Evolutionary conservation across 1,140 invertebrate genomes (phyloP).

Genomic region (Acromyrmex charruanus): DNA sequence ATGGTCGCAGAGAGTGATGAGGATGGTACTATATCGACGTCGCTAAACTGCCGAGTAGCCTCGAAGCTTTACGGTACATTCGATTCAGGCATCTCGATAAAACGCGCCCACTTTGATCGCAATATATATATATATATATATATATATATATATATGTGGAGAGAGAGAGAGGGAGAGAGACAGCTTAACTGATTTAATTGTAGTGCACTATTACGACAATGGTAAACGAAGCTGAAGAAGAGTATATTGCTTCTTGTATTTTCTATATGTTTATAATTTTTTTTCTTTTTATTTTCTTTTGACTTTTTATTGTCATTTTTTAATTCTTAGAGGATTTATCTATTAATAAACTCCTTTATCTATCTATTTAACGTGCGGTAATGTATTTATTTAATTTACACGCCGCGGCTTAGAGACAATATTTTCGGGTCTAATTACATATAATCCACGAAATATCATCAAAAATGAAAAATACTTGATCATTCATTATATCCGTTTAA

Average conservation of each 20-base stretch:
- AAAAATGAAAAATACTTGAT: slow-evolving; percentile 15
- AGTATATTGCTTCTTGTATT: too few relatives aligned
- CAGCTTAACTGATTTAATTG: neutral
- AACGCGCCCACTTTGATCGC: slow-evolving; percentile 68
- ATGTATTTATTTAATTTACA: neutral
- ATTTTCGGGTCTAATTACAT: neutral
- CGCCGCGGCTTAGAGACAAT: neutral
- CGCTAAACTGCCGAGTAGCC: slow-evolving; percentile 66
- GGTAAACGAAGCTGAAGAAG: slow-evolving; percentile 5
- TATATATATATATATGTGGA: neutral
- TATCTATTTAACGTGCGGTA: too few relatives aligned
- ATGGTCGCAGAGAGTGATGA: slow-evolving; percentile 69
- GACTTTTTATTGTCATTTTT: too few relatives aligned
- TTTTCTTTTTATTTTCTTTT: too few relatives aligned
- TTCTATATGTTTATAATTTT: neutral
- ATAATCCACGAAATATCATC: neutral
- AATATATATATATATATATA: neutral
- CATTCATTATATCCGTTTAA: neutral
- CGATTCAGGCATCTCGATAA: slow-evolving; percentile 70
- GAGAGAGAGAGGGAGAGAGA: too few relatives aligned
- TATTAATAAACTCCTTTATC: too few relatives aligned
- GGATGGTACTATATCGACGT: slow-evolving; percentile 55
- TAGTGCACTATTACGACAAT: neutral
- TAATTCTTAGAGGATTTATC: too few relatives aligned
- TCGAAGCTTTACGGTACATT: slow-evolving; percentile 65